These are phyloP conservation scores for Pherbina coryleti DNA, from an alignment of 2,888 invertebrate genomes.

Conservation along the genomic window DNA sequence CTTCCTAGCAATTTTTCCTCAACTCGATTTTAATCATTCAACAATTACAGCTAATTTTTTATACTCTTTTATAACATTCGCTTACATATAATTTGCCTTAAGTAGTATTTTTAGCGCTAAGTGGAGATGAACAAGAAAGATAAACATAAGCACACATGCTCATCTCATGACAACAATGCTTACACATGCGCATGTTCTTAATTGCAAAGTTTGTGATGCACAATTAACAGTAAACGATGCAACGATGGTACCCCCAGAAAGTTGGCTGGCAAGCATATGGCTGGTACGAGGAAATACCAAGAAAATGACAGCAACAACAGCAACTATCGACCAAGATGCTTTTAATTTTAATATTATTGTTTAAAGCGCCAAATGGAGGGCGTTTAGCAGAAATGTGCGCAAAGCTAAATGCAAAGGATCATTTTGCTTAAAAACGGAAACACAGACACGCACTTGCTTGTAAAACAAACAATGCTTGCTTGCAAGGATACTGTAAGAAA, in stretches of 20 bases:
- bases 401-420: not conserved
- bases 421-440: not conserved
- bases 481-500: slow-evolving; percentile 20
- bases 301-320: no score
- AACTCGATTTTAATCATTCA: not conserved
- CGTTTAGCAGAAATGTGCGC: not conserved
- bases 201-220: not conserved
- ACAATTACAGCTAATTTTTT: not conserved
- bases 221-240: slow-evolving; percentile 10
- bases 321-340: no score
- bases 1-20: no score
- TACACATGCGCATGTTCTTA: not conserved
- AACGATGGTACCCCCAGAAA: no score
- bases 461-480: not conserved
- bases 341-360: no score
- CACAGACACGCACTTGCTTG: not conserved
- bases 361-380: not conserved
- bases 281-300: no score
- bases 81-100: not conserved
- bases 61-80: no score
- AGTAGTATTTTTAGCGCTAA: not conserved
- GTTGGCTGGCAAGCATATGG: no score
- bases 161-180: no score
- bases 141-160: not conserved
- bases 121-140: no score